Evolutionary conservation across 2,888 invertebrate genomes (phyloP).

Genomic region (Hyppa rectilinea): DNA sequence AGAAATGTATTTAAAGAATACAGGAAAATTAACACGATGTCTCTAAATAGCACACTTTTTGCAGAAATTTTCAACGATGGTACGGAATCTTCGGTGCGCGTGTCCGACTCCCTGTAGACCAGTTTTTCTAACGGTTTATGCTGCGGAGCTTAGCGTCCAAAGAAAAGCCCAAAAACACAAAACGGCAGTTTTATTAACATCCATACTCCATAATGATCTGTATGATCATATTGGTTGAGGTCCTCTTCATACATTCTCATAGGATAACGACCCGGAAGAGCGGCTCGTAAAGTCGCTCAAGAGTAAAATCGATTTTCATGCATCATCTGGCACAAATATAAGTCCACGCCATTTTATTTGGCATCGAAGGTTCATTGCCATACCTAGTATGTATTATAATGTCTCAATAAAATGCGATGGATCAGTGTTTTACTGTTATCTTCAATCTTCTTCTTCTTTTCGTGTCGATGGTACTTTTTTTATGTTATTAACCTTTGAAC

Average conservation of each 20-base stretch:
- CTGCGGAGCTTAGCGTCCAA: neutral
- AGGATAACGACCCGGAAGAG: constrained; percentile 50
- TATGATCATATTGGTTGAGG: neutral
- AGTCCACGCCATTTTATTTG: constrained; percentile 32
- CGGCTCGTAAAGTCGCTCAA: constrained; percentile 72
- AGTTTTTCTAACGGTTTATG: neutral
- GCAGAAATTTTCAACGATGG: no score
- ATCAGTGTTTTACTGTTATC: constrained; percentile 1
- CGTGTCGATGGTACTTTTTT: no score
- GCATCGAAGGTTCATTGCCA: constrained; percentile 25
- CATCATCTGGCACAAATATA: constrained; percentile 68
- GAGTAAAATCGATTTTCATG: constrained; percentile 79
- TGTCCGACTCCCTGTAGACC: no score
- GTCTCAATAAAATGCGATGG: neutral
- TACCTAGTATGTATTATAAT: neutral
- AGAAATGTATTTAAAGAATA: no score
- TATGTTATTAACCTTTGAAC: no score
- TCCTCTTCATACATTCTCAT: constrained; percentile 3
- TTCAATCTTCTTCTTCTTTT: no score
- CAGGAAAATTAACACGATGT: no score
- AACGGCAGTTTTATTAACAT: neutral
- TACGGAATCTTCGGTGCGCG: no score
- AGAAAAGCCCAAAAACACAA: neutral
- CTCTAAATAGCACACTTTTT: no score
- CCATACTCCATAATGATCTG: neutral